Evolutionary conservation across 1,140 invertebrate genomes (phyloP), one percentile per base, ranked within the genome.

Genomic region (Leptinotarsa undecemlineata): DNA sequence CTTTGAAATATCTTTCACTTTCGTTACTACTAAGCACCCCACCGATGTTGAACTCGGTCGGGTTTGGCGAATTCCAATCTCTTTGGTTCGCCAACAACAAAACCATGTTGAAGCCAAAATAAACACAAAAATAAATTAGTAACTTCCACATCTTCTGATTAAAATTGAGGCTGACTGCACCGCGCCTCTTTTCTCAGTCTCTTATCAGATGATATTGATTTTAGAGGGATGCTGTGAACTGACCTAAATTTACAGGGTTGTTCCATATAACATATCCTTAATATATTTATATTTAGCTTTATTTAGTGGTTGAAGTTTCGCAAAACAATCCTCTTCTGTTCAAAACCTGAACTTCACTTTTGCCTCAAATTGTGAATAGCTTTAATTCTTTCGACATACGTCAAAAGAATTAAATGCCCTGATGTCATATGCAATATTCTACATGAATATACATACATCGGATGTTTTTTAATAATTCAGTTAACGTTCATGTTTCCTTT

Each of bases 1-100:
- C 89, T 76, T 91, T 90, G 83, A 96, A 96, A 84, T 92, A 90
- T 17, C 85, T 85, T 82, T 93, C 90, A 74, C 93, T 95, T 21
- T 92, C 90, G 76, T 91, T 91, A 84, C 91, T 93, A 68, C 92
- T 95, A n/a, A 96, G 88, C 14, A 97, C 94, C 23, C 94, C 95
- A n/a, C 95, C 95, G 71, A 96, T 95, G 82, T 95, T 94, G 84
- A 92, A 96, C 78, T 89, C 90, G 1, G 88, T 90, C 20, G 93
- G 93, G 86, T 94, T 95, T 77, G 76, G 72, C 19, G 23, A 60
- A 72, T 62, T 72, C 75, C 75, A 75, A 61, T 79, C 75, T 15
- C 78, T 1, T 48, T 26, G 62, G 14, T 67, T 48, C 57, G 74
- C 60, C 71, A 33, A 47, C 19, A 70, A 51, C 20, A 70, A 26